These are phyloP conservation scores for Allolobophora icterica DNA, from an alignment of 2,888 invertebrate genomes.

Conservation along the genomic window DNA sequence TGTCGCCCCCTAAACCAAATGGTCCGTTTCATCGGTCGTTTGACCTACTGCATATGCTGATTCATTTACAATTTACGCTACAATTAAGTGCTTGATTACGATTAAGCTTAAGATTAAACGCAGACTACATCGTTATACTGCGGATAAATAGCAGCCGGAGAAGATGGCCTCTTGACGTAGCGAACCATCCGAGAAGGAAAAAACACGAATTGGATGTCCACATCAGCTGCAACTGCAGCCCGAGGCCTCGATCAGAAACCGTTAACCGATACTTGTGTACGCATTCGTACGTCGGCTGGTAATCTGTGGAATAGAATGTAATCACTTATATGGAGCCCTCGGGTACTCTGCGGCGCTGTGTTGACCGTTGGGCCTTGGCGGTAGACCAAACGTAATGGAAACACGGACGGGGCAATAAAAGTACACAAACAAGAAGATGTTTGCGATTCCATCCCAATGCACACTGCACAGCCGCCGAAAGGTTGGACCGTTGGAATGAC, in stretches of 20 bases:
- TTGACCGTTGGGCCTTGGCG: neutral
- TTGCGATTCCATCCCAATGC: conserved; percentile 2
- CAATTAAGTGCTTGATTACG: no score
- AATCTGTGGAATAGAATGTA: neutral
- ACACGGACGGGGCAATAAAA: neutral
- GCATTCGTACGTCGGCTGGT: neutral
- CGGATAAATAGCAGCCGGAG: neutral
- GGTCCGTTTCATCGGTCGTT: no score
- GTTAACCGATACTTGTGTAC: neutral
- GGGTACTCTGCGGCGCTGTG: neutral
- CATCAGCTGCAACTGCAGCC: neutral
- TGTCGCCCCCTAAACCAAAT: no score
- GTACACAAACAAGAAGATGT: neutral
- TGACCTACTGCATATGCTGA: no score
- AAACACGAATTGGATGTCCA: neutral
- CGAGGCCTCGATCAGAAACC: neutral
- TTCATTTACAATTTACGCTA: no score
- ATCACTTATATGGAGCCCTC: neutral
- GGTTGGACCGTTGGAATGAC: neutral
- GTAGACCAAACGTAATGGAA: neutral
- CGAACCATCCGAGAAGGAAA: neutral
- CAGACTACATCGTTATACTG: neutral
- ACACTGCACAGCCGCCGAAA: neutral
- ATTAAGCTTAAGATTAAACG: neutral
- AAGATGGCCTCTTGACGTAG: neutral